Evolutionary conservation across 2,797 vertebrate genomes (phyloP).

Genomic region (Microchirus variegatus): DNA sequence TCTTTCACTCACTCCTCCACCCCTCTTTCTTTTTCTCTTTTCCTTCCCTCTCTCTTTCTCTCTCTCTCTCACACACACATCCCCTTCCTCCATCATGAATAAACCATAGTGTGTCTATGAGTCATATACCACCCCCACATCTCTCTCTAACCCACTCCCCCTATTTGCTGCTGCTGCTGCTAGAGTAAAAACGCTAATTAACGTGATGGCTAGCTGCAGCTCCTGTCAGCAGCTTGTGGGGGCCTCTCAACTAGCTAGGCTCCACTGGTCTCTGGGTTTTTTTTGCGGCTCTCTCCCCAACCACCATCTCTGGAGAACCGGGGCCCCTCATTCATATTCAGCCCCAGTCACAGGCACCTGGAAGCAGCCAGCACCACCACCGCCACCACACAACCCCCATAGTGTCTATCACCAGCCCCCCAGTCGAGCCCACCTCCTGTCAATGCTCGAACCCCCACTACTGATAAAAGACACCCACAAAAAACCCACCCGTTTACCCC

Average conservation of each 20-base stretch:
- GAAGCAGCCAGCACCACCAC: conserved; percentile 72
- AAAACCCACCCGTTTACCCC: too few species aligned
- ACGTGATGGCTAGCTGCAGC: conserved; percentile 81
- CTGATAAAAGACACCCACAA: conserved; percentile 37
- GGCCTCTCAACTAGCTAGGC: conserved; percentile 77
- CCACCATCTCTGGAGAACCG: conserved; percentile 75
- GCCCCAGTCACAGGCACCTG: conserved; percentile 77
- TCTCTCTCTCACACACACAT: conserved; percentile 59
- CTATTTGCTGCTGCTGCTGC: conserved; percentile 74
- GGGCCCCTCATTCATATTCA: conserved; percentile 82
- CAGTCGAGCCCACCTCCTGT: conserved; percentile 63
- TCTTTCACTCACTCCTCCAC: too few species aligned
- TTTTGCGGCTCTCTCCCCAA: conserved; percentile 67
- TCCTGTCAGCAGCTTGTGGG: conserved; percentile 82
- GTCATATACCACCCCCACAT: conserved; percentile 82
- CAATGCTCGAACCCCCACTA: conserved; percentile 45
- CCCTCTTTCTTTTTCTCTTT: conserved; percentile 11
- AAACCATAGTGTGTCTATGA: conserved; percentile 83
- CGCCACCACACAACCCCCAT: conserved; percentile 61
- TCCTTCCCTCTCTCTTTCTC: too few species aligned
- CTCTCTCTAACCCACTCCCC: conserved; percentile 77
- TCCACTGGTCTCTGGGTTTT: conserved; percentile 75
- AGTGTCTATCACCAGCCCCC: conserved; percentile 69
- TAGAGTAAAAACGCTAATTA: conserved; percentile 82
- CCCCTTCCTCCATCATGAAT: conserved; percentile 83